These are phyloP conservation scores for Alentia gelatinosa DNA, from an alignment of 2,888 invertebrate genomes.

Conservation along the genomic window DNA sequence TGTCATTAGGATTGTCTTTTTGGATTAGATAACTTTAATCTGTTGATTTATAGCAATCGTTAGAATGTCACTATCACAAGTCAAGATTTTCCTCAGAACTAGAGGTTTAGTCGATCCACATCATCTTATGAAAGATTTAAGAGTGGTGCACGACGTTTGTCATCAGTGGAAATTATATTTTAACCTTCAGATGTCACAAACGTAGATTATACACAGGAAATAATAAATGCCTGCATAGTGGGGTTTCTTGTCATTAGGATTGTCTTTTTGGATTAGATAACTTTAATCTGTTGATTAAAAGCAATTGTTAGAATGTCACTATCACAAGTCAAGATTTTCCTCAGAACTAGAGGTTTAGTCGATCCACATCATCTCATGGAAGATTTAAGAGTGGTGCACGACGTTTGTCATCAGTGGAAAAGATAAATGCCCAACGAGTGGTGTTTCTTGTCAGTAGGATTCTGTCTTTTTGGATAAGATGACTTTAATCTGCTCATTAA, in stretches of 20 bases:
- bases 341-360: neutral
- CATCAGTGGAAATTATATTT: conserved; percentile 18
- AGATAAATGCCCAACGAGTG: no score
- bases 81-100: neutral
- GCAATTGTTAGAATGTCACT: neutral
- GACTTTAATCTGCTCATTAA: no score
- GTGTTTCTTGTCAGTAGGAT: no score
- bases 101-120: neutral
- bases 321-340: no score
- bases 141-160: conserved; percentile 50
- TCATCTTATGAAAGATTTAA: neutral
- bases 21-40: no score
- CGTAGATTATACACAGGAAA: neutral
- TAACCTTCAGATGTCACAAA: neutral
- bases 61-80: neutral
- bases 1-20: no score
- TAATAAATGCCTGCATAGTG: neutral
- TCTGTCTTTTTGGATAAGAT: no score
- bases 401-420: conserved; percentile 14
- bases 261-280: neutral
- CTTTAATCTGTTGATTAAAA: neutral
- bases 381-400: conserved; percentile 42
- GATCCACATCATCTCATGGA: neutral
- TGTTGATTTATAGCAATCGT: no score
- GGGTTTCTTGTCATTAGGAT: neutral